A percentile compares a stretch with the other conserved stretches of the same genome.
Evolutionary conservation across 2,888 invertebrate genomes (phyloP).

Genomic region (Apamea crenata): DNA sequence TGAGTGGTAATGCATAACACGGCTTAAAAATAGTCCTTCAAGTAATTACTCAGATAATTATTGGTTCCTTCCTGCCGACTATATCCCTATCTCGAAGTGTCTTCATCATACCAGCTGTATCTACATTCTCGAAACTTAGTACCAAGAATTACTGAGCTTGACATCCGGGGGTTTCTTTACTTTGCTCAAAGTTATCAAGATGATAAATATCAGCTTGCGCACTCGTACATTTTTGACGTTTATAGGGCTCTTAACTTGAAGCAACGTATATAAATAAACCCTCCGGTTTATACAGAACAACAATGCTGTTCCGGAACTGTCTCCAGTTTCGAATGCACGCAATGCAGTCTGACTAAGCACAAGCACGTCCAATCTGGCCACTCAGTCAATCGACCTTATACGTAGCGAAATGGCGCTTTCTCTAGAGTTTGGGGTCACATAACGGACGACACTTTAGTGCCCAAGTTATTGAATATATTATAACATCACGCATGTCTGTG

Average conservation of each 20-base stretch:
- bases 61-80: neutral
- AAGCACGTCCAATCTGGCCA: conserved; percentile 38
- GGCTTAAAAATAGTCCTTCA: neutral
- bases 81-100: neutral
- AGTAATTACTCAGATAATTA: neutral
- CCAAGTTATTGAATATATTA: conserved; percentile 66
- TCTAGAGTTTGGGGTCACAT: conserved; percentile 77
- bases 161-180: neutral
- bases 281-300: neutral
- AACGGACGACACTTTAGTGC: conserved; percentile 72
- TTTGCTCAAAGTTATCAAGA: neutral
- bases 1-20: neutral
- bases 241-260: neutral
- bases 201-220: neutral
- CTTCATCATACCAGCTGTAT: neutral
- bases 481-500: conserved; percentile 48
- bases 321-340: conserved; percentile 1
- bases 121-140: no score
- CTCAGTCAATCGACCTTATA: conserved; percentile 62
- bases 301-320: neutral
- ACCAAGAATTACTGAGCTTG: no score
- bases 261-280: neutral
- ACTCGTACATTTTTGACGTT: neutral
- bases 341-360: neutral
- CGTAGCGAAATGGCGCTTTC: conserved; percentile 77